Percentiles rank a stretch among this genome's conserved stretches.
phyloP scores from a whole-genome alignment of 2,113 vertebrate species.

The Ciconia stormi region DNA sequence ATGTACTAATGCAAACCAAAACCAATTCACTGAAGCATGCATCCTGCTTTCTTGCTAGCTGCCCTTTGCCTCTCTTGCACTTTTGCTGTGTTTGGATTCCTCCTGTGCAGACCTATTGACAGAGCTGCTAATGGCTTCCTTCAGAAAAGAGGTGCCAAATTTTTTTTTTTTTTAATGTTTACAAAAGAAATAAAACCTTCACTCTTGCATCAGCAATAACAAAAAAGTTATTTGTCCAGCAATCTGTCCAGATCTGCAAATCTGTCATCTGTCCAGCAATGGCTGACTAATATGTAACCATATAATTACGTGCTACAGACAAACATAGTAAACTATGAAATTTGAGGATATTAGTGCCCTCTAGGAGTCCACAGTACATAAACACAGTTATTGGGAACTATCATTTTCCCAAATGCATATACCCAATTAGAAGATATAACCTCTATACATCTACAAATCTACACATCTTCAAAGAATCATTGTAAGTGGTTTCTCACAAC shows the following conservation, averaged over 20 bases:
- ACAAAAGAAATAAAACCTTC: neutral
- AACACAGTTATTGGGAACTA: neutral
- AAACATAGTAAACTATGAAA: neutral
- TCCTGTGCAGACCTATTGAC: conserved; percentile 60
- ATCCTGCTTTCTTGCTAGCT: conserved; percentile 11
- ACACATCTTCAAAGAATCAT: neutral
- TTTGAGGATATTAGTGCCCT: neutral
- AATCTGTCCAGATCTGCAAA: too few species aligned
- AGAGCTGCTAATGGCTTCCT: conserved; percentile 69
- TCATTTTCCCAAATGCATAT: neutral
- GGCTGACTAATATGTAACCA: neutral
- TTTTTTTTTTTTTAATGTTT: neutral
- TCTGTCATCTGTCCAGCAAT: neutral
- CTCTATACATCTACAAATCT: neutral
- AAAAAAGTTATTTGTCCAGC: too few species aligned
- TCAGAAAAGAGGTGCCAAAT: conserved; percentile 15
- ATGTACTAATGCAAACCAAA: conserved; percentile 53
- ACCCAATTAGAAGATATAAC: neutral
- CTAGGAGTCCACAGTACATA: neutral
- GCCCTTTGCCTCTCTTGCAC: conserved; percentile 21
- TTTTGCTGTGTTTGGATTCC: conserved; percentile 53
- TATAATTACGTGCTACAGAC: neutral
- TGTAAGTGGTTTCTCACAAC: neutral
- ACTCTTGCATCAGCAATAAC: neutral
- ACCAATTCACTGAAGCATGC: conserved; percentile 35